These are phyloP conservation scores for Leptoclinus maculatus DNA, from an alignment of 2,797 vertebrate genomes.

Conservation along the genomic window DNA sequence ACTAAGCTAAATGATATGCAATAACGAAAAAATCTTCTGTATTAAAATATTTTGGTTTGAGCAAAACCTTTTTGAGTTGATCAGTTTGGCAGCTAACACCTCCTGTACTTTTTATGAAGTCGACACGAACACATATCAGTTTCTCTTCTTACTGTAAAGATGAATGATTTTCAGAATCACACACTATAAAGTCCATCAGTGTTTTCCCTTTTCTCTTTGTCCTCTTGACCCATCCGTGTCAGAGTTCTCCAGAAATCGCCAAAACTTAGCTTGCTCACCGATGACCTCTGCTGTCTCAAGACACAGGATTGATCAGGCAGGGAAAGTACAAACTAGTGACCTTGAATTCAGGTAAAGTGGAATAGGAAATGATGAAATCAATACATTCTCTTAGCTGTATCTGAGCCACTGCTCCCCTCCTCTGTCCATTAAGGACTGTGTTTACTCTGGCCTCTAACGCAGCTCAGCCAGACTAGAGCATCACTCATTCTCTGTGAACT, in stretches of 20 bases:
- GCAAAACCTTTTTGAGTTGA: slow-evolving; percentile 7
- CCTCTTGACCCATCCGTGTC: not conserved
- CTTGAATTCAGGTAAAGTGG: slow-evolving; percentile 46
- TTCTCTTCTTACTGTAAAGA: slow-evolving; percentile 4
- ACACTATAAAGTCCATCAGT: not conserved
- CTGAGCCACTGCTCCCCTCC: slow-evolving; percentile 34
- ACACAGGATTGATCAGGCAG: slow-evolving; percentile 14
- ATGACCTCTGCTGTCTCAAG: slow-evolving; percentile 33
- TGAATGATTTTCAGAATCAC: not conserved
- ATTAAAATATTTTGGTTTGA: slow-evolving; percentile 36
- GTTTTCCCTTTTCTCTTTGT: not conserved
- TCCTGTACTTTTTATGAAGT: not conserved
- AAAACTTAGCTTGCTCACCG: slow-evolving; percentile 12
- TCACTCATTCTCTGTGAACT: slow-evolving; percentile 87
- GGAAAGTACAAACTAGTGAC: slow-evolving; percentile 35
- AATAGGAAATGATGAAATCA: slow-evolving; percentile 55
- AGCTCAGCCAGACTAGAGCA: slow-evolving; percentile 78
- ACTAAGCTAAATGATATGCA: slow-evolving; percentile 22
- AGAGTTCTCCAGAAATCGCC: not conserved
- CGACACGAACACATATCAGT: not conserved
- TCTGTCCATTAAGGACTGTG: slow-evolving; percentile 69
- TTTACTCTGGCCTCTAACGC: slow-evolving; percentile 71
- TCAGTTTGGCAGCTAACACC: not conserved
- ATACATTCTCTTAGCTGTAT: slow-evolving; percentile 44
- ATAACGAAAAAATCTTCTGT: not conserved